phyloP scores from a whole-genome alignment of 2,797 vertebrate genomes.

The Lagodon rhomboides region DNA sequence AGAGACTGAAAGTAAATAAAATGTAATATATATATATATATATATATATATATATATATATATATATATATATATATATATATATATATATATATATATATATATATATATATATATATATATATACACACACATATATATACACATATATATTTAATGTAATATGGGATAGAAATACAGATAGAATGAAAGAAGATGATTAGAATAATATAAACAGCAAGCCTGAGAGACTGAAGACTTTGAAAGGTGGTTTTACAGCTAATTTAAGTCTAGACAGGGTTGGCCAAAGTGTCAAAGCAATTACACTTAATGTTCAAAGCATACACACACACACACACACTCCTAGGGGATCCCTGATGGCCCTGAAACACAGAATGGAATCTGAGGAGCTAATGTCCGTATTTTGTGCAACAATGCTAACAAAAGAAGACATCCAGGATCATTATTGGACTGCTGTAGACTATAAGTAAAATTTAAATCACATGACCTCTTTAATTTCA shows the following conservation, averaged over 20 bases:
- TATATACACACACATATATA: too few relatives aligned
- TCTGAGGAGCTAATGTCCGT: background rate
- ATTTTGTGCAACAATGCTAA: background rate
- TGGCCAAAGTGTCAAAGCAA: constrained; percentile 23
- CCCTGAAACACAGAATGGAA: background rate
- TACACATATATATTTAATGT: too few relatives aligned
- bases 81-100: too few relatives aligned
- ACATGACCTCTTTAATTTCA: background rate
- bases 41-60: too few relatives aligned
- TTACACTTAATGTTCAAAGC: constrained; percentile 14
- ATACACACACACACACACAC: background rate
- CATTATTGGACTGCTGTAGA: background rate
- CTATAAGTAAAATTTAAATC: background rate
- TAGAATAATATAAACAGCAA: constrained; percentile 8
- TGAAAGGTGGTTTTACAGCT: constrained; percentile 17
- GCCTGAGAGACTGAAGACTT: background rate
- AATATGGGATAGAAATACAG: background rate
- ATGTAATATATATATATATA: background rate
- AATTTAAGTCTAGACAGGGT: constrained; percentile 32
- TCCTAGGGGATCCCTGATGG: background rate
- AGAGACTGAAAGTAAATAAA: background rate
- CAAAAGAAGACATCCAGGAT: background rate
- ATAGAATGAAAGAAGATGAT: background rate
- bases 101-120: too few relatives aligned
- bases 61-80: too few relatives aligned